A percentile compares a stretch with the other conserved stretches of the same genome.
Conservation (phyloP, 1,140 invertebrate species). For the Heliconius hewitsoni region DNA sequence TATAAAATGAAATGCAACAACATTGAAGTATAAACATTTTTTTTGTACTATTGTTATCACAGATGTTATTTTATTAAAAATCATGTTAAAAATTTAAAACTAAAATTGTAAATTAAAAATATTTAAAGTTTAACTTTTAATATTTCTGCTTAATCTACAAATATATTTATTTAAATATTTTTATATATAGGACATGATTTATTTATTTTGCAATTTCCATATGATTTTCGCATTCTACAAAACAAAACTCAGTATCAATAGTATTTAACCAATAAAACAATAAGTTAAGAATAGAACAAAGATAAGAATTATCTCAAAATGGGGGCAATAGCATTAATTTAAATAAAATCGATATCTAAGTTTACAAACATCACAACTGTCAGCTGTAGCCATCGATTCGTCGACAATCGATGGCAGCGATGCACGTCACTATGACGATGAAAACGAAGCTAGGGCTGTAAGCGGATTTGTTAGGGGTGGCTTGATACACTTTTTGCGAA, state of each 20-base stretch:
- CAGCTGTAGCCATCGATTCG: constrained; percentile 69
- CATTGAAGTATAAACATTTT: neutral
- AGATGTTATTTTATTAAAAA: no score
- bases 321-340: constrained; percentile 24
- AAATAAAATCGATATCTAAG: constrained; percentile 42
- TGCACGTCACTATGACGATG: constrained; percentile 50
- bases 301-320: neutral
- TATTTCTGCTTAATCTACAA: no score
- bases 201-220: neutral
- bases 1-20: neutral
- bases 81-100: no score
- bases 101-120: no score
- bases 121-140: no score
- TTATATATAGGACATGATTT: no score
- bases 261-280: neutral
- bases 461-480: constrained; percentile 11
- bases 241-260: neutral
- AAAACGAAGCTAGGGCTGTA: constrained; percentile 25
- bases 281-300: neutral
- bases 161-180: no score
- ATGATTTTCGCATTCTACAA: neutral
- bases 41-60: no score
- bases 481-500: neutral
- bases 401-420: constrained; percentile 62
- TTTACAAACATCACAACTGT: constrained; percentile 61